phyloP scores from a whole-genome alignment of 2,113 vertebrate species.

The Catagonus wagneri region DNA sequence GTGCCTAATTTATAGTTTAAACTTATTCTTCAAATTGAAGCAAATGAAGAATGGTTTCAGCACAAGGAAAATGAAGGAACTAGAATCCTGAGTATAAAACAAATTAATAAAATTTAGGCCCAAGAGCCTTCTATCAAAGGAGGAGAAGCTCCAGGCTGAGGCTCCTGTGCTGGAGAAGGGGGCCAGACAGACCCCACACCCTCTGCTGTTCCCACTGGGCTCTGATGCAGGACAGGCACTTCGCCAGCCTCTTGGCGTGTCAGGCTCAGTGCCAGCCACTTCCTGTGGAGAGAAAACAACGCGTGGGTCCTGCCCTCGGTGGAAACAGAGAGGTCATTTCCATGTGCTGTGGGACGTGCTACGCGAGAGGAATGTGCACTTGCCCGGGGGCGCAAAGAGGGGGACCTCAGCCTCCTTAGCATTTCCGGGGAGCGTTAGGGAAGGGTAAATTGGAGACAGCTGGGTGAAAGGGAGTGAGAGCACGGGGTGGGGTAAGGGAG shows the following conservation, averaged over 20 bases:
- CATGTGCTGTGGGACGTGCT: neutral
- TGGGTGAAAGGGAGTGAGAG: neutral
- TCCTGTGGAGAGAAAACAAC: neutral
- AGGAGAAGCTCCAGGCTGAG: neutral
- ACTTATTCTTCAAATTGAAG: neutral
- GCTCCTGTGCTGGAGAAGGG: neutral
- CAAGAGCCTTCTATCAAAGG: neutral
- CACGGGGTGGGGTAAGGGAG: neutral
- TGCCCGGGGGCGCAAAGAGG: neutral
- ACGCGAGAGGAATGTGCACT: fast-evolving
- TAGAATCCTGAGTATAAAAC: neutral
- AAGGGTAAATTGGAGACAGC: neutral
- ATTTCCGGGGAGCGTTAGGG: neutral
- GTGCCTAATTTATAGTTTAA: neutral
- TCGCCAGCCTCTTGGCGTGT: neutral
- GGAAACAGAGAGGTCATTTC: neutral
- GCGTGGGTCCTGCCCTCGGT: neutral
- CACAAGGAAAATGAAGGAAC: neutral
- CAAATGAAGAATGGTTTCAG: neutral
- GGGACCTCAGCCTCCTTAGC: neutral
- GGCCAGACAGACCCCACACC: neutral
- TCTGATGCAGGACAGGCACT: neutral
- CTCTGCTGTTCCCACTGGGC: neutral
- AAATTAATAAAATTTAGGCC: neutral
- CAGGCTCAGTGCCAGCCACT: neutral